Evolutionary conservation across 2,113 vertebrate species (phyloP).

Genomic region (Neopipo cinnamomea): DNA sequence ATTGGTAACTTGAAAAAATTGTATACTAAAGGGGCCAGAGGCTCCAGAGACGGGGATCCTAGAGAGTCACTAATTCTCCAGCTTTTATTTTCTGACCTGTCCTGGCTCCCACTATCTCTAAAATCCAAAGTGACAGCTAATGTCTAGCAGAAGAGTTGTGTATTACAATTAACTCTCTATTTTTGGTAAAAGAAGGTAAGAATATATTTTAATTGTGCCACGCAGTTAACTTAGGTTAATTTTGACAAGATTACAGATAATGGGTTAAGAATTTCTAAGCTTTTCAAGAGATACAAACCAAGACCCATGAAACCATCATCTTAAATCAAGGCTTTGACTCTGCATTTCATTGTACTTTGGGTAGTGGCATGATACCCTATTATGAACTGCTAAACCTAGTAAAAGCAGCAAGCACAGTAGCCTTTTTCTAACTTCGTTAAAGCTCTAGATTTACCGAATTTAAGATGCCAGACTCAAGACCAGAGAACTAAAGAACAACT

Average conservation of each 20-base stretch:
- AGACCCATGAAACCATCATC: neutral
- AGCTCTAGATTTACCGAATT: slow-evolving; percentile 25
- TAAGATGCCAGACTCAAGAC: neutral
- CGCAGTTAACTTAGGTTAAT: slow-evolving; percentile 18
- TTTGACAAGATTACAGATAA: slow-evolving; percentile 27
- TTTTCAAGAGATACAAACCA: neutral
- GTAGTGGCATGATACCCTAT: neutral
- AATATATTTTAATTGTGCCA: neutral
- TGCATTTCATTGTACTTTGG: slow-evolving; percentile 2
- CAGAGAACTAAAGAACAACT: neutral
- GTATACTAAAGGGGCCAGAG: neutral
- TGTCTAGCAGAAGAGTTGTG: neutral
- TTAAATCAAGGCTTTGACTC: slow-evolving; percentile 49
- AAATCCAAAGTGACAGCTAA: neutral
- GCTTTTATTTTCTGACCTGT: neutral
- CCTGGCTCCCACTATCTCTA: neutral
- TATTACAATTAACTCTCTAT: neutral
- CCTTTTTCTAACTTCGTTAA: slow-evolving; percentile 1
- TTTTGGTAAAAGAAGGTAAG: slow-evolving; percentile 26
- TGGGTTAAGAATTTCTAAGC: slow-evolving; percentile 6
- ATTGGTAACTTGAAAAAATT: neutral
- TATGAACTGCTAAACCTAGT: neutral
- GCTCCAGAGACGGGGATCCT: neutral
- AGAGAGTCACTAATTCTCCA: neutral
- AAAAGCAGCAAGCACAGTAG: neutral